Conservation (phyloP, 1,140 invertebrate genomes). For the Cotesia glomerata region DNA sequence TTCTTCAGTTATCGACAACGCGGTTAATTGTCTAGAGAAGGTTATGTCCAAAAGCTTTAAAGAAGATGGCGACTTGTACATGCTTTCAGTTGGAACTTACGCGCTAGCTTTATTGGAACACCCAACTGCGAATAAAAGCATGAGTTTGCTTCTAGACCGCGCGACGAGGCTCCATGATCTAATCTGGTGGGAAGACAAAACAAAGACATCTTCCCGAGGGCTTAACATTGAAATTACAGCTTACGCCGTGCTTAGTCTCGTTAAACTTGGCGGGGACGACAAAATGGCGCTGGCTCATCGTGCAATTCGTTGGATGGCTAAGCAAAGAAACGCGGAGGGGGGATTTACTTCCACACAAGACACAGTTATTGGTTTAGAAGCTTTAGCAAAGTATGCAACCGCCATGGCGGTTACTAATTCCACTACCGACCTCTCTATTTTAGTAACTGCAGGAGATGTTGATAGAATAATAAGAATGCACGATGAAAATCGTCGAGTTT, state of each 20-base stretch:
- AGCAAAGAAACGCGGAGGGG: slow-evolving; percentile 77
- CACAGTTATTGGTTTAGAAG: slow-evolving; percentile 72
- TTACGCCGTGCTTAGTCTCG: slow-evolving; percentile 72
- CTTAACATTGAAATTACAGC: slow-evolving; percentile 77
- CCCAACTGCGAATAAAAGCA: slow-evolving; percentile 48
- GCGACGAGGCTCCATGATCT: slow-evolving; percentile 52
- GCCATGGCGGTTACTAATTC: slow-evolving; percentile 44
- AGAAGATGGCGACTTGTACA: slow-evolving; percentile 59
- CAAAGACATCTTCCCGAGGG: slow-evolving; percentile 49
- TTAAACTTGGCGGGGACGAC: slow-evolving; percentile 67
- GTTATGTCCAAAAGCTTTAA: slow-evolving; percentile 30
- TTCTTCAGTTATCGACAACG: slow-evolving; percentile 59
- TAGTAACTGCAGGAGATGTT: slow-evolving; percentile 51
- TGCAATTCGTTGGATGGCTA: slow-evolving; percentile 74
- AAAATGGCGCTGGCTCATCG: slow-evolving; percentile 67
- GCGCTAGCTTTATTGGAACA: slow-evolving; percentile 67
- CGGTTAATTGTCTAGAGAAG: slow-evolving; percentile 67
- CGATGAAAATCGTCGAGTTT: slow-evolving; percentile 60
- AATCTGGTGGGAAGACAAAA: slow-evolving; percentile 60
- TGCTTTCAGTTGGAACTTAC: slow-evolving; percentile 67
- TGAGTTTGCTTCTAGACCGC: slow-evolving; percentile 44
- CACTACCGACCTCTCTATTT: slow-evolving; percentile 54
- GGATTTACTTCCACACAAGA: slow-evolving; percentile 80
- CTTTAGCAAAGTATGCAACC: slow-evolving; percentile 68
- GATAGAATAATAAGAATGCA: slow-evolving; percentile 53